A percentile compares a stretch with the other conserved stretches of the same genome.
Evolutionary conservation across 64 coral and sea anemone genomes (phyloP).

Genomic region (Dendrophyllia cribrosa): DNA sequence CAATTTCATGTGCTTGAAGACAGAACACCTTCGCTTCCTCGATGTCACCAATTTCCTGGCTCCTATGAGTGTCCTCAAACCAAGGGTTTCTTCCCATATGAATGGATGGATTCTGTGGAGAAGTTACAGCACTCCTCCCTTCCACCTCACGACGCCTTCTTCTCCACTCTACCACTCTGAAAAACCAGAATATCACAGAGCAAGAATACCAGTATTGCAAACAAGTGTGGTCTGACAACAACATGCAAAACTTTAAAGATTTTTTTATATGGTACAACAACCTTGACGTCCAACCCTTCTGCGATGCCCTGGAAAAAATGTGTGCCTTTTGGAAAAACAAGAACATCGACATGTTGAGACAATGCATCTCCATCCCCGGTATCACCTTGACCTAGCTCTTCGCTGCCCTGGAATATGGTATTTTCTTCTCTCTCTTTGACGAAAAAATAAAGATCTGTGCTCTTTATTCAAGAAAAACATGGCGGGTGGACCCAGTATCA

Average conservation of each 20-base stretch:
- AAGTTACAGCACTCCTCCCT: not conserved
- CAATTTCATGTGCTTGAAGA: constrained; percentile 8
- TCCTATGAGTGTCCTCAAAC: constrained; percentile 11
- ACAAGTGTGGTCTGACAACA: too few species aligned
- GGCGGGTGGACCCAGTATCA: too few species aligned
- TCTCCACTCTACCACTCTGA: not conserved
- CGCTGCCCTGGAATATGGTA: not conserved
- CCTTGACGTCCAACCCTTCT: too few species aligned
- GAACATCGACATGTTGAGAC: constrained; percentile 26
- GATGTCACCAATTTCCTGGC: constrained; percentile 25
- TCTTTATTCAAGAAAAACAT: too few species aligned
- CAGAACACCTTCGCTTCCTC: not conserved
- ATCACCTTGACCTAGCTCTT: constrained; percentile 54
- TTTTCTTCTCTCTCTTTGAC: not conserved
- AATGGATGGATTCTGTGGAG: constrained; percentile 32
- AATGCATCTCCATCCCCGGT: constrained; percentile 25
- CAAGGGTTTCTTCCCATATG: constrained; percentile 31
- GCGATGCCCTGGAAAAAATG: too few species aligned
- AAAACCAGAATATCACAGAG: not conserved
- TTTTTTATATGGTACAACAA: constrained; percentile 44
- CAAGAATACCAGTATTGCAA: constrained; percentile 27
- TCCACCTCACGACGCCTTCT: not conserved
- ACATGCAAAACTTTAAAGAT: not conserved
- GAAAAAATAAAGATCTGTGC: constrained; percentile 6
- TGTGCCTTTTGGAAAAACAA: too few species aligned